A percentile compares a stretch with the other conserved stretches of the same genome.
Evolutionary conservation across 1,140 invertebrate species (phyloP).

Genomic region (Drosophila obscura): DNA sequence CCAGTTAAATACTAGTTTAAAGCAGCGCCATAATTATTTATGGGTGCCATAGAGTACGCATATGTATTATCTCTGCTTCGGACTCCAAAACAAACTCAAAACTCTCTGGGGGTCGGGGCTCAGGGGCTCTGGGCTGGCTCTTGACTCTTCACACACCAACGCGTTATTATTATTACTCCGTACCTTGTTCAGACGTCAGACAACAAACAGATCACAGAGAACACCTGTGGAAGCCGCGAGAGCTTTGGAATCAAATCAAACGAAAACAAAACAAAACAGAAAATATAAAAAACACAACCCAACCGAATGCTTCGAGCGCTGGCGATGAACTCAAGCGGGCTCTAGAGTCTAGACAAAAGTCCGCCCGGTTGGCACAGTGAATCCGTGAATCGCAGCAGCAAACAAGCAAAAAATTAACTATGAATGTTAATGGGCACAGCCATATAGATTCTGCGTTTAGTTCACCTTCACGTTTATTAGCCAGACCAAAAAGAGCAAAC

Average conservation of each 20-base stretch:
- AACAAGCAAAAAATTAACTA: constrained; percentile 54
- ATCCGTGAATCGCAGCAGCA: constrained; percentile 8
- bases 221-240: constrained; percentile 11
- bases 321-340: constrained; percentile 54
- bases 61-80: constrained; percentile 3
- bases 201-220: constrained; percentile 12
- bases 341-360: constrained; percentile 43
- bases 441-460: constrained; percentile 23
- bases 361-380: constrained; percentile 32
- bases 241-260: constrained; percentile 9
- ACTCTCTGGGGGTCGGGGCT: constrained; percentile 1
- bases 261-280: constrained; percentile 9
- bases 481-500: constrained; percentile 11
- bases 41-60: constrained; percentile 12
- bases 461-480: constrained; percentile 23
- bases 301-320: constrained; percentile 53
- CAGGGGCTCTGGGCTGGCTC: neutral
- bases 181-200: constrained; percentile 9
- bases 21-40: constrained; percentile 44
- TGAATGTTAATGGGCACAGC: constrained; percentile 27
- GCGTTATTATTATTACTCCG: constrained; percentile 3
- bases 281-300: constrained; percentile 16
- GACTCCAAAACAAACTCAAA: constrained; percentile 14
- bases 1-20: constrained; percentile 66
- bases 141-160: constrained; percentile 38